A percentile compares a stretch with the other conserved stretches of the same genome.
Evolutionary conservation across 2,797 vertebrate species (phyloP).

Genomic region (Pterois miles): DNA sequence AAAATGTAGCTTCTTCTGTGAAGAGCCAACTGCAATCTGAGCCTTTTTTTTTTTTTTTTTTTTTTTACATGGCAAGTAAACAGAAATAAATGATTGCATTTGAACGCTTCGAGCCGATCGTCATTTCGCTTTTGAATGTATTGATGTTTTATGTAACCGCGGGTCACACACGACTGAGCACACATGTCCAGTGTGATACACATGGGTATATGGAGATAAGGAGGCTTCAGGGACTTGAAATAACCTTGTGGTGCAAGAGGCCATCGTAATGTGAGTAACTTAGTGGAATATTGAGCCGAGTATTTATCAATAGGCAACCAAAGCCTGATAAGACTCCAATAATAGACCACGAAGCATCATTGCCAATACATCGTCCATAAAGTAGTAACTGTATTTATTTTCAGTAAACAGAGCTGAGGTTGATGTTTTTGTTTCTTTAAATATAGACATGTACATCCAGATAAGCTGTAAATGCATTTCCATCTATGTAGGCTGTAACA

Average conservation of each 20-base stretch:
- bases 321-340: conserved; percentile 68
- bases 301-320: conserved; percentile 63
- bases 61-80: conserved; percentile 63
- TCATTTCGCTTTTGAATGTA: conserved; percentile 42
- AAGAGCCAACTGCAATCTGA: conserved; percentile 83
- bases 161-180: neutral
- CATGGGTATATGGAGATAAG: conserved; percentile 54
- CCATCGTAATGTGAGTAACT: conserved; percentile 73
- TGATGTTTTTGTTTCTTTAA: conserved; percentile 49
- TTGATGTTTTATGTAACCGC: conserved; percentile 33
- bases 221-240: conserved; percentile 65
- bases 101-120: conserved; percentile 22
- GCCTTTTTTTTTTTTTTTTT: conserved; percentile 74
- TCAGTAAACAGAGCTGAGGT: conserved; percentile 18
- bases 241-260: conserved; percentile 76
- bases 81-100: conserved; percentile 77
- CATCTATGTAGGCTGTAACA: conserved; percentile 71
- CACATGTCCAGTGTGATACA: conserved; percentile 42
- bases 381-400: conserved; percentile 49
- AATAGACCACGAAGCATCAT: conserved; percentile 58
- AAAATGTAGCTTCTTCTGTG: conserved; percentile 84
- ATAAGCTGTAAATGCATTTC: conserved; percentile 73
- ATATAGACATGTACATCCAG: conserved; percentile 57
- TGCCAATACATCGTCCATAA: conserved; percentile 56
- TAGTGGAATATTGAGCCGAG: conserved; percentile 64